These are phyloP conservation scores for Pseudanteris insignis DNA, from an alignment of 2,888 invertebrate species.

Conservation along the genomic window DNA sequence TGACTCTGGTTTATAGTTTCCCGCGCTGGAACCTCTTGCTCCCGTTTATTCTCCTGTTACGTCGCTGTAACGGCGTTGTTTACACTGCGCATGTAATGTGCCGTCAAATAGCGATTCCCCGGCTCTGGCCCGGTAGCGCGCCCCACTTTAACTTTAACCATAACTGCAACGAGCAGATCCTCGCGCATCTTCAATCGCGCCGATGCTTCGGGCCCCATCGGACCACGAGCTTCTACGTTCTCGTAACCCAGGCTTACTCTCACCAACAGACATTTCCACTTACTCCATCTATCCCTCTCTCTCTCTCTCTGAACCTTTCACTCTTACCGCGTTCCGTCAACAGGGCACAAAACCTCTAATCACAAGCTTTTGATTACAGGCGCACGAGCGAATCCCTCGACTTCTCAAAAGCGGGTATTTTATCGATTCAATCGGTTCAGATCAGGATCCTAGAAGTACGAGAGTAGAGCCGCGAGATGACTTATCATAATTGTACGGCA, in stretches of 20 bases:
- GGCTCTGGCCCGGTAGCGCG: background rate
- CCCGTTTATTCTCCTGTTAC: constrained; percentile 61
- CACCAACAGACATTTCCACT: too few species aligned
- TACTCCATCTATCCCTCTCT: too few species aligned
- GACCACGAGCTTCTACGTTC: too few species aligned
- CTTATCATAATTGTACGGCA: too few species aligned
- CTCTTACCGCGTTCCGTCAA: too few species aligned
- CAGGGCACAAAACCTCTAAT: too few species aligned
- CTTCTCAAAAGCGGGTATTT: constrained; percentile 36
- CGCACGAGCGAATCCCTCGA: too few species aligned
- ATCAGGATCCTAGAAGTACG: constrained; percentile 50
- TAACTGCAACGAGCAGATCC: background rate
- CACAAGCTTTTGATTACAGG: too few species aligned
- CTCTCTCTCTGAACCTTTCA: too few species aligned
- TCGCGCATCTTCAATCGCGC: too few species aligned
- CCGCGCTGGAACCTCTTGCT: constrained; percentile 62
- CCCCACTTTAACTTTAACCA: background rate
- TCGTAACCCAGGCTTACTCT: too few species aligned
- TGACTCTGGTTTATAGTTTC: constrained; percentile 63
- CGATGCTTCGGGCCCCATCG: too few species aligned
- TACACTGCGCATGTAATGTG: constrained; percentile 67
- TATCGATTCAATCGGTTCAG: constrained; percentile 55
- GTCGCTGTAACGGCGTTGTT: constrained; percentile 66
- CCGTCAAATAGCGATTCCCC: constrained; percentile 40
- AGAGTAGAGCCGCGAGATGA: constrained; percentile 14